Conservation (phyloP, 2,888 invertebrate genomes). For the Tineola bisselliella region DNA sequence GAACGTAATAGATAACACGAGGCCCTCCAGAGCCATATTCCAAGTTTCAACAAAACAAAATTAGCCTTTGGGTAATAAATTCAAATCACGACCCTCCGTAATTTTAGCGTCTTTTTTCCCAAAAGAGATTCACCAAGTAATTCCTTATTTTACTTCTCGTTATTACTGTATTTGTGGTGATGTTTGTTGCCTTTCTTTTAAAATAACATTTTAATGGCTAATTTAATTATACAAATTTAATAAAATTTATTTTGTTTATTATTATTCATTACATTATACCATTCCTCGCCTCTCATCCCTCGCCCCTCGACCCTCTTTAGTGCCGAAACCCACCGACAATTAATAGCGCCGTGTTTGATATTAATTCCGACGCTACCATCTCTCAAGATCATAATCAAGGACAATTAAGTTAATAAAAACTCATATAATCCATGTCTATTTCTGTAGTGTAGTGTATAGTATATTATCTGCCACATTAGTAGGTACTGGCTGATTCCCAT, state of each 20-base stretch:
- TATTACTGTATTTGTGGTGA: constrained; percentile 32
- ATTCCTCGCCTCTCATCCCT: too few relatives aligned
- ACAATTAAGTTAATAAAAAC: too few relatives aligned
- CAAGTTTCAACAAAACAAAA: constrained; percentile 49
- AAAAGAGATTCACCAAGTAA: constrained; percentile 52
- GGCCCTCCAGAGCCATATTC: constrained; percentile 29
- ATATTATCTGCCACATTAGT: not conserved
- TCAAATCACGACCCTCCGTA: constrained; percentile 59
- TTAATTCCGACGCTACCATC: too few relatives aligned
- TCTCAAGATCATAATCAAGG: too few relatives aligned
- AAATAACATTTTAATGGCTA: not conserved
- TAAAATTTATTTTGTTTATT: too few relatives aligned
- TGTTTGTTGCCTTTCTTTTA: not conserved
- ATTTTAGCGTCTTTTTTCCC: constrained; percentile 56
- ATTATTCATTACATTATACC: too few relatives aligned
- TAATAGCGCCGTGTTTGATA: too few relatives aligned
- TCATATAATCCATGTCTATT: too few relatives aligned
- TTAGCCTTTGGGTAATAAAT: constrained; percentile 61
- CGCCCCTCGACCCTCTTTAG: too few relatives aligned
- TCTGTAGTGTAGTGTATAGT: too few relatives aligned
- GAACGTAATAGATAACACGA: constrained; percentile 31
- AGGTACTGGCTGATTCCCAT: not conserved
- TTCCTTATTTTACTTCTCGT: constrained; percentile 59
- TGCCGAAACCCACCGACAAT: too few relatives aligned
- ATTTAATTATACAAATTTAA: not conserved